Base-by-base conservation (phyloP, 2,797 vertebrate genomes). In the Kryptopterus vitreolus region DNA sequence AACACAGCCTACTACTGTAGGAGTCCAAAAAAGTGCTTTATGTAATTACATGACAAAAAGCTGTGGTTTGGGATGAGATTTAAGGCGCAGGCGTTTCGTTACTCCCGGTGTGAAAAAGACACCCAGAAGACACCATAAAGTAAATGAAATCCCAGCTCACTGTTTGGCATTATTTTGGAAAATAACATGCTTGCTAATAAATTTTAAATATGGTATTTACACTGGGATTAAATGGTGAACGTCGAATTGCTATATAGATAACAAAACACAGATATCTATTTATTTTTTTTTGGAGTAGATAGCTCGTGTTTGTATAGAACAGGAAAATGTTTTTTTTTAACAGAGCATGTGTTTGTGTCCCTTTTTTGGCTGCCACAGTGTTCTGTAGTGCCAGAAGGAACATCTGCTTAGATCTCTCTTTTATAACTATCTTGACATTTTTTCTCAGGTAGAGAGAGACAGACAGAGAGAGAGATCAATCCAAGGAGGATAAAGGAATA, bases 391-490 rank as follows among this genome's bases (percentile, higher is more conserved):
- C 50, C 31, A 79, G 52, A 38, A 11, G n/a, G 52, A 55, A 55
- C n/a, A 57, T 35, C 52, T 12, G 18, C 20, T 52, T 33, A n/a
- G 29, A 53, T 6, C n/a, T 57, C 38, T 78, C 22, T 58, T 65
- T 63, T 58, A 20, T 73, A 65, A 78, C 24, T 22, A 53, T 33
- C 35, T 29, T 52, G 75, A 69, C 53, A 78, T 76, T 69, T 62
- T 78, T 78, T 22, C 74, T 26, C 69, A 43, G 24, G 22, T 48
- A 59, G 26, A 38, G 35, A 2, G 9, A 69, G n/a, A 59, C 8
- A 77, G 33, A 79, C 4, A 69, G 78, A 70, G n/a, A 57, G 29
- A 63, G 22, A 48, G 15, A 66, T 72, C 76, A 75, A 24, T 71
- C 59, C 57, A 66, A 71, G n/a, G 61, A 46, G 26, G 52, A 38